Evolutionary conservation across 2,113 vertebrate species (phyloP).

Genomic region (Ciconia boyciana): DNA sequence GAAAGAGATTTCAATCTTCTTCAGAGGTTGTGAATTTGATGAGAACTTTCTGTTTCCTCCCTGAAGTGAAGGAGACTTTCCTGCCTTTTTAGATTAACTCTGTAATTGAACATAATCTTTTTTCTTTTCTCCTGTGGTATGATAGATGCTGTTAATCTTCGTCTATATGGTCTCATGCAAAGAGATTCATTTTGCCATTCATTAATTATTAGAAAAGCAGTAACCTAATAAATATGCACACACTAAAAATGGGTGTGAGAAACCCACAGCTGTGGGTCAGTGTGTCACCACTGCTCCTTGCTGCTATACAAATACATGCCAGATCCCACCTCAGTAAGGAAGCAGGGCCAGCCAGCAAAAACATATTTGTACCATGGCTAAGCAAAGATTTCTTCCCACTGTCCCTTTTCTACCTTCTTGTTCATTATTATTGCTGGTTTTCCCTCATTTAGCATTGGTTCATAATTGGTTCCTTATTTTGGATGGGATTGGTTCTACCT

Average conservation of each 20-base stretch:
- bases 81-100: neutral
- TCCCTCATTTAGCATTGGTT: neutral
- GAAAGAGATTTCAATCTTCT: neutral
- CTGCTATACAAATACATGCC: neutral
- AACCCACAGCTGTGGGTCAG: neutral
- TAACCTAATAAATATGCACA: neutral
- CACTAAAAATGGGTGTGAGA: neutral
- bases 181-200: neutral
- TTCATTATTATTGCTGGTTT: neutral
- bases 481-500: neutral
- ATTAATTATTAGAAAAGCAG: slow-evolving; percentile 6
- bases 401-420: neutral
- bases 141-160: neutral
- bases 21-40: neutral
- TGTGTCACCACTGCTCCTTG: neutral
- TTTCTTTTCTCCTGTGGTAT: neutral
- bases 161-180: neutral
- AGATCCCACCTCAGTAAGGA: neutral
- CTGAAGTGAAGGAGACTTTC: neutral
- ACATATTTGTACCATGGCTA: neutral
- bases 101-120: neutral
- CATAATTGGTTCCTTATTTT: neutral
- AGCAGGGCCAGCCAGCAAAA: neutral
- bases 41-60: neutral
- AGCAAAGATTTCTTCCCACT: neutral